Percentiles rank a stretch among this genome's conserved stretches.
These are phyloP conservation scores for Chiloscyllium punctatum DNA, from an alignment of 2,797 vertebrate genomes.

Conservation along the genomic window DNA sequence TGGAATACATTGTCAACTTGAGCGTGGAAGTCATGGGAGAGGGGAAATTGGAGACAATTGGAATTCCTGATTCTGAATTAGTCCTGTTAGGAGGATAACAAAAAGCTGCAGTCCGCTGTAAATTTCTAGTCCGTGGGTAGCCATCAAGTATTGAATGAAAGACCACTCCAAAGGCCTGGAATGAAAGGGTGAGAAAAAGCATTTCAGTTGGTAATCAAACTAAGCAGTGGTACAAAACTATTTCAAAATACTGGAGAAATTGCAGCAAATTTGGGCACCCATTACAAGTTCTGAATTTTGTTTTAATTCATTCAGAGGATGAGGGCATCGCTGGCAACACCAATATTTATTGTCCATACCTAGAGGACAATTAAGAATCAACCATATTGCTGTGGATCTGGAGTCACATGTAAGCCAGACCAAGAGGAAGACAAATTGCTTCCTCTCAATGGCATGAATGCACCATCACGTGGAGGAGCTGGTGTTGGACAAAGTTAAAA, in stretches of 20 bases:
- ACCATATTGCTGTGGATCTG: too few relatives aligned
- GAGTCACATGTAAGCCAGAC: too few relatives aligned
- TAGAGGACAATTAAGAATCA: too few relatives aligned
- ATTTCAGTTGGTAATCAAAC: background rate
- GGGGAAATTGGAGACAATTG: slow-evolving; percentile 59
- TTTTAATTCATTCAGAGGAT: too few relatives aligned
- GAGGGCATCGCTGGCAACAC: too few relatives aligned
- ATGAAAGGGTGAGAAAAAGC: background rate
- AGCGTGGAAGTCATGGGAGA: slow-evolving; percentile 57
- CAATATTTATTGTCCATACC: too few relatives aligned
- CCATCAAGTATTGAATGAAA: slow-evolving; percentile 57
- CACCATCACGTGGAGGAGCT: too few relatives aligned
- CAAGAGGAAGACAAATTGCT: too few relatives aligned
- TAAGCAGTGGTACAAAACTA: background rate
- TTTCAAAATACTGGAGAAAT: background rate
- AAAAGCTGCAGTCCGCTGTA: slow-evolving; percentile 59
- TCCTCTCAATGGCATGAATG: too few relatives aligned
- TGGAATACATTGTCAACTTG: slow-evolving; percentile 63
- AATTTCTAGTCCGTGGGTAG: slow-evolving; percentile 59
- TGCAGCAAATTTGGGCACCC: background rate
- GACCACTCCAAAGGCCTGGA: slow-evolving; percentile 70
- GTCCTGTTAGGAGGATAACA: slow-evolving; percentile 53
- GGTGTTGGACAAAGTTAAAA: too few relatives aligned
- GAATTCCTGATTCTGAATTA: slow-evolving; percentile 59
- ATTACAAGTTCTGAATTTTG: too few relatives aligned